phyloP scores from a whole-genome alignment of 2,113 vertebrate genomes.

The Orthonyx spaldingii region DNA sequence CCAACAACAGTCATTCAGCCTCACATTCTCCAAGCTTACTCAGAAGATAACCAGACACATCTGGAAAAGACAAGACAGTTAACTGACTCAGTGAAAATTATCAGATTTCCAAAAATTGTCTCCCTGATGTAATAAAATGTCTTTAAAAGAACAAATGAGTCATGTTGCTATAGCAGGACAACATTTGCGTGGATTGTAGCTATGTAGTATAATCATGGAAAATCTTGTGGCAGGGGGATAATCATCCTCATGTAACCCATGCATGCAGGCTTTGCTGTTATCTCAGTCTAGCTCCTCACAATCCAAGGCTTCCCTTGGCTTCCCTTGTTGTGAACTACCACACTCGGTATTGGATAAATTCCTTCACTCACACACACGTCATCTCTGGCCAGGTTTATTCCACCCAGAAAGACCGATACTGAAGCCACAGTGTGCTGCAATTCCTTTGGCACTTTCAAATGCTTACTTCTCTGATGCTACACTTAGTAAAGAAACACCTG shows the following conservation, averaged over 20 bases:
- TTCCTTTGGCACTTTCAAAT: background rate
- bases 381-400: background rate
- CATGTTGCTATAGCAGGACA: conserved; percentile 45
- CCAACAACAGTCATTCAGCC: background rate
- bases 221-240: background rate
- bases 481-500: background rate
- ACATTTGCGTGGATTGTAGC: background rate
- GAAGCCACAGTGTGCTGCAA: background rate
- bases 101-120: conserved; percentile 18
- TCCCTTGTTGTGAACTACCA: background rate
- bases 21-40: background rate
- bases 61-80: background rate
- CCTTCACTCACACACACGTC: background rate
- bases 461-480: background rate
- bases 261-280: background rate
- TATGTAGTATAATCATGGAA: background rate
- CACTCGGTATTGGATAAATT: background rate
- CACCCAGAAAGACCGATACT: background rate
- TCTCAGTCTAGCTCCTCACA: background rate
- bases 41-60: conserved; percentile 1
- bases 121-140: background rate
- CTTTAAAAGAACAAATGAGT: conserved; percentile 45
- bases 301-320: background rate
- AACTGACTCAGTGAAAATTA: conserved; percentile 33
- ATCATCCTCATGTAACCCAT: background rate